Evolutionary conservation across 1,140 invertebrate genomes (phyloP), one percentile per base, ranked within the genome.

Genomic region (Hormaphis cornu): DNA sequence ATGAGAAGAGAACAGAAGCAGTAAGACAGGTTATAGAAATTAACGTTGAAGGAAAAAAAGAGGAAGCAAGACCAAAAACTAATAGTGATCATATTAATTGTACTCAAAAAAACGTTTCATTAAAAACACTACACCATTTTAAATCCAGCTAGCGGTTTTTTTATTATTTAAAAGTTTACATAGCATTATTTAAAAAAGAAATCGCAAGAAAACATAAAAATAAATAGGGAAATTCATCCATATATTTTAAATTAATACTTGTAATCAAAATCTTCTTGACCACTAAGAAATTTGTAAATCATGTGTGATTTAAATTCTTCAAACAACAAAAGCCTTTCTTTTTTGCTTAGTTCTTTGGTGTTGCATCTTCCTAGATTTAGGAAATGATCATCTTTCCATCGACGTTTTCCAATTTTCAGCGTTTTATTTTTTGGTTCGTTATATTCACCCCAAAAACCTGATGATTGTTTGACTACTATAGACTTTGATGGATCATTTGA

Each of bases 231-330:
- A 9, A 18, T 18, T 8, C 48, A 50, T 18, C 7, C 16, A 18
- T 18, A 50, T 48, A 3, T 9, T 69, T 50, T 33, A 24, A 69
- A 35, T 33, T 52, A 20, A 33, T 46, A 84, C 82, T 80, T 82
- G 74, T 96, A 96, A 79, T 95, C 89, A 82, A 92, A 89, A 46
- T 75, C 73, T 79, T 96, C 93, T 75, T 87, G 85, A 0, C 93
- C 93, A 73, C 87, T 83, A 30, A 96, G 76, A 79, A 96, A 97
- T 76, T 84, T 87, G 74, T 87, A 83, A 76, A 93, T 89, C 93
- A 97, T 96, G 72, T 88, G 84, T 42, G 87, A 86, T 16, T 90
- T 78, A 78, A 95, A 96, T 79, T 96, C 93, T 75, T 90, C 82
- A 71, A 83, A 82, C 1, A 94, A 76, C n/a, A 91, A 74, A 50